Percentiles rank a stretch among this genome's conserved stretches.
Conservation (phyloP, 2,113 vertebrate species). For the Oreotrochilus melanogaster region DNA sequence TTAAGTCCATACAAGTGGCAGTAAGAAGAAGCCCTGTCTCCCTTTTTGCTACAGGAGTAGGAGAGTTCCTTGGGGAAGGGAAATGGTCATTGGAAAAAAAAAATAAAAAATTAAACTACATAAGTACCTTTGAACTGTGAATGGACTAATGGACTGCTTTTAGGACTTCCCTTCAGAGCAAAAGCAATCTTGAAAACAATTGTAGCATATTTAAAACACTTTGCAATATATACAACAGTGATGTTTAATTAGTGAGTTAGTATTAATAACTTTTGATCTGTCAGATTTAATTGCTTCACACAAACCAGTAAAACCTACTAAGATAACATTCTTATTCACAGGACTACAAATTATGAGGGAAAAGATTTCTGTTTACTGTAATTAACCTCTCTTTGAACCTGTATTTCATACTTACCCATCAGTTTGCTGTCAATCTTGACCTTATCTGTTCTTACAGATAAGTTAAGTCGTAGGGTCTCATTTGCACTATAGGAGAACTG, state of each 20-base stretch:
- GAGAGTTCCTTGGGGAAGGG: neutral
- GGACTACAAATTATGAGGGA: neutral
- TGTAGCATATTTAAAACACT: neutral
- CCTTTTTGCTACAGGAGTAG: neutral
- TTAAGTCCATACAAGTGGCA: neutral
- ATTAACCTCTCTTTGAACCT: neutral
- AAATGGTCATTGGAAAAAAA: neutral
- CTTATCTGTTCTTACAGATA: conserved; percentile 83
- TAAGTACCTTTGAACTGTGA: neutral
- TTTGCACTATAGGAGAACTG: conserved; percentile 86
- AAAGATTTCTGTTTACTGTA: neutral
- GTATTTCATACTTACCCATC: conserved; percentile 81
- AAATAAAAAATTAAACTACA: neutral
- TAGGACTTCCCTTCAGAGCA: neutral
- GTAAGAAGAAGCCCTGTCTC: neutral
- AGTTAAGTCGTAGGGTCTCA: conserved; percentile 86
- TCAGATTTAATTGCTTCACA: neutral
- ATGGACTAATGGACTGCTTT: neutral
- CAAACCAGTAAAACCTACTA: neutral
- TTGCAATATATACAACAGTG: neutral
- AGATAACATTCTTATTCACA: neutral
- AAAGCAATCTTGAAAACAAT: neutral
- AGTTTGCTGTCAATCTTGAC: conserved; percentile 93
- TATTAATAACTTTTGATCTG: neutral
- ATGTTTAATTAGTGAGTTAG: neutral